Evolutionary conservation across 2,888 invertebrate species (phyloP).

Genomic region (Agapostemon virescens): DNA sequence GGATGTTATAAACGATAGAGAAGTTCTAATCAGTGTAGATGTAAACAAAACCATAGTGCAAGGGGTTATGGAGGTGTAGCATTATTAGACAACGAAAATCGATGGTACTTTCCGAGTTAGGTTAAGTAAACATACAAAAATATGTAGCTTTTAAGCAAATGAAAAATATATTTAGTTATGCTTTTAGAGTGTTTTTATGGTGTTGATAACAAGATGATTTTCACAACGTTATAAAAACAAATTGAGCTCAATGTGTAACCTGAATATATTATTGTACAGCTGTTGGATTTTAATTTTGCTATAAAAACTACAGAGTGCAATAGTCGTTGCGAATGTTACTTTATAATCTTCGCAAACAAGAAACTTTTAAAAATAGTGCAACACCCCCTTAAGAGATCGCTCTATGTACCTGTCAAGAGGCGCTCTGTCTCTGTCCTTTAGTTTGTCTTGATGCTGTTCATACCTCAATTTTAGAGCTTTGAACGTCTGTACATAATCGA

Average conservation of each 20-base stretch:
- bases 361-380: background rate
- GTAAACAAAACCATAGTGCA: background rate
- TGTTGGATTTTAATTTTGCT: too few species aligned
- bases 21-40: too few species aligned
- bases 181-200: too few species aligned
- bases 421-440: slow-evolving; percentile 92
- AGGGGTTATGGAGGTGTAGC: background rate
- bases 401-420: slow-evolving; percentile 84
- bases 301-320: background rate
- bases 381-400: background rate
- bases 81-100: background rate
- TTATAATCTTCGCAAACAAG: background rate
- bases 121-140: background rate
- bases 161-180: background rate
- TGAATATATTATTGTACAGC: background rate
- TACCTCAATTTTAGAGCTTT: slow-evolving; percentile 93
- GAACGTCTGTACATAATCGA: slow-evolving; percentile 99
- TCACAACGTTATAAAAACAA: too few species aligned
- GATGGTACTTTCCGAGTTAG: background rate
- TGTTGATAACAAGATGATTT: too few species aligned
- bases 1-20: background rate
- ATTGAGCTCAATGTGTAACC: too few species aligned
- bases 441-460: slow-evolving; percentile 94
- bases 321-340: background rate
- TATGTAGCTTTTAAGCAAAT: too few species aligned